Conservation (phyloP, 2,888 invertebrate genomes). For the Ophion costatus region DNA sequence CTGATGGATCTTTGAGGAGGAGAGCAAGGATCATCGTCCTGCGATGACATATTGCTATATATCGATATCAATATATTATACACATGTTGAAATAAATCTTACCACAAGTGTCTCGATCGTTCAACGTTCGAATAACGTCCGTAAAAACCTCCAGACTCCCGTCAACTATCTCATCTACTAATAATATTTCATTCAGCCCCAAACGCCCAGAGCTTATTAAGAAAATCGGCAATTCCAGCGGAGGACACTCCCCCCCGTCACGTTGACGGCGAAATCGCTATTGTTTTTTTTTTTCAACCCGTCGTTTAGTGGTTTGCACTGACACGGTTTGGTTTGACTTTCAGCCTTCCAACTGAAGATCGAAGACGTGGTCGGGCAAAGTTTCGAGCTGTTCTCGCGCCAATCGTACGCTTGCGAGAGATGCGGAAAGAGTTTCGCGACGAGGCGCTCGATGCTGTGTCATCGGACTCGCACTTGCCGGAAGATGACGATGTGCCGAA, state of each 20-base stretch:
- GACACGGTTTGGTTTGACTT: conserved; percentile 34
- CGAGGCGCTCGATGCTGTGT: conserved; percentile 58
- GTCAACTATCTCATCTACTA: background rate
- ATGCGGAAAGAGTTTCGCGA: conserved; percentile 65
- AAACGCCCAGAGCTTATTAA: too few species aligned
- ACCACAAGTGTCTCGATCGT: background rate
- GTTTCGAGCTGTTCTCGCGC: background rate
- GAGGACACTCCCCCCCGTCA: too few species aligned
- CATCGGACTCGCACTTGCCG: conserved; percentile 68
- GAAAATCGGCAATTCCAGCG: too few species aligned
- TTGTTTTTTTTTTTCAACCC: background rate
- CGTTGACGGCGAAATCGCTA: too few species aligned
- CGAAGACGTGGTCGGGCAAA: conserved; percentile 12
- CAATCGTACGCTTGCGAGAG: conserved; percentile 27
- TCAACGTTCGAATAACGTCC: background rate
- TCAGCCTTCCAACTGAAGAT: conserved; percentile 27
- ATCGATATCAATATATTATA: background rate
- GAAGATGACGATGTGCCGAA: conserved; percentile 38
- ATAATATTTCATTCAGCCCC: background rate
- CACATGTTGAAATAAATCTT: background rate
- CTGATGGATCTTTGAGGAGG: background rate
- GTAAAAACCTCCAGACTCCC: background rate
- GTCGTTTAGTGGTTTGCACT: background rate
- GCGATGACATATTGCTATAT: background rate
- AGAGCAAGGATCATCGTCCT: background rate